Base-by-base conservation (phyloP, 2,797 vertebrate genomes). In the Helicolenus hilgendorfi region DNA sequence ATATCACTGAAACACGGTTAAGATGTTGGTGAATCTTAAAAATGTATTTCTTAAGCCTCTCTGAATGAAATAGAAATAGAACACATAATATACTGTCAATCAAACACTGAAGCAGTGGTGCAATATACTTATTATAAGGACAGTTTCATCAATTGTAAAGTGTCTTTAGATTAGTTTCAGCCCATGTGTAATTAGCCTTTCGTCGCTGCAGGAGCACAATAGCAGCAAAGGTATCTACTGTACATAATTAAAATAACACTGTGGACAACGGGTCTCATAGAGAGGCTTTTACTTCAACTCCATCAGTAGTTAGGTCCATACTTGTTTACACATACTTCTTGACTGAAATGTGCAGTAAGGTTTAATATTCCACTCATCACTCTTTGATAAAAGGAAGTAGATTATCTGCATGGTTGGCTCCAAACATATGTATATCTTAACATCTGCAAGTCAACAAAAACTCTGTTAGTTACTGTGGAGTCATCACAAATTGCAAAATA, bases 41-140 rank as follows among this genome's bases (percentile, higher is more conserved):
- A 77, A 53, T 77, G 11, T 72, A n/a, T 80, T 79, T 83, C 24
- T 68, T 29, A 55, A 41, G 6, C 24, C n/a, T 87, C 31, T 73
- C 35, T 29, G 31, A 83, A 79, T 68, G 1, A 53, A 53, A 53
- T 59, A 31, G 1, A 74, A 31, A 74, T 26, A 64, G 65, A 24
- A 31, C 20, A 79, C n/a, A 36, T n/a, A 33, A 35, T 45, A 53
- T 45, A 38, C 1, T 55, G 20, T 68, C 27, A 69, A 49, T 56
- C 55, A 65, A 74, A 70, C 27, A 62, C 11, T 36, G 3, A 63
- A 64, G 7, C 59, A 62, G 58, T 65, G 49, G 15, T 70, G 45
- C 15, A 69, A 55, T 15, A 41, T 15, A 29, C 15, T 59, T 45
- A 49, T 58, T 11, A 53, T 60, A 31, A 11, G 1, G 9, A 79